phyloP scores from a whole-genome alignment of 2,113 vertebrate species.

The Cyrtonyx montezumae region DNA sequence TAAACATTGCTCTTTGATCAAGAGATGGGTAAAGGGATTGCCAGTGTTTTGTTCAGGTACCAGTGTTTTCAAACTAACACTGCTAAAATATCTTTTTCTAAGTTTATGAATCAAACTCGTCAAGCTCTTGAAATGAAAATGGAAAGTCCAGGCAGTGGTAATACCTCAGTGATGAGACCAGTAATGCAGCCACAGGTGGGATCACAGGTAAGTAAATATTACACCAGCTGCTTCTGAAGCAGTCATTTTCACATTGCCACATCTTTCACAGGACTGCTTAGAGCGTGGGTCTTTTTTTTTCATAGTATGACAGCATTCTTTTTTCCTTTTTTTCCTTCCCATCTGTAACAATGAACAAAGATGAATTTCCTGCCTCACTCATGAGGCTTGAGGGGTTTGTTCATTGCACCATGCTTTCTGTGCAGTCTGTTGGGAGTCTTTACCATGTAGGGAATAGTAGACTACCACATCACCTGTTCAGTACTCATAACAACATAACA shows the following conservation, averaged over 20 bases:
- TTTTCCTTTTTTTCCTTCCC: neutral
- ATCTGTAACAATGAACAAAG: neutral
- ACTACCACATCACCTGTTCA: neutral
- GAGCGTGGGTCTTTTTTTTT: neutral
- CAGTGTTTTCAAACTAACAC: neutral
- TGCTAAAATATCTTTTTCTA: constrained; percentile 22
- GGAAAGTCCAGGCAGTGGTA: constrained; percentile 80
- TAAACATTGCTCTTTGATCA: neutral
- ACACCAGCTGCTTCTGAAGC: neutral
- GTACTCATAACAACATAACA: neutral
- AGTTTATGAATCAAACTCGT: constrained; percentile 96
- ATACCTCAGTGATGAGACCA: constrained; percentile 84
- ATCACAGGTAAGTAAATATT: constrained; percentile 77
- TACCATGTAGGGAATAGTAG: neutral
- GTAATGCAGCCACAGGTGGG: constrained; percentile 85
- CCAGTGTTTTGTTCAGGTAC: neutral
- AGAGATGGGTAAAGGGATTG: neutral
- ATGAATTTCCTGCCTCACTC: neutral
- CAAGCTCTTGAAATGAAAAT: constrained; percentile 91
- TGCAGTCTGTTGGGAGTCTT: neutral
- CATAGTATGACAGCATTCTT: neutral
- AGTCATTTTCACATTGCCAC: neutral
- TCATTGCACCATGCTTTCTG: neutral
- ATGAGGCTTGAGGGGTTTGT: neutral
- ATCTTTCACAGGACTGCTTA: neutral